phyloP scores from a whole-genome alignment of 2,797 vertebrate species.

The Hephaestus fuliginosus region DNA sequence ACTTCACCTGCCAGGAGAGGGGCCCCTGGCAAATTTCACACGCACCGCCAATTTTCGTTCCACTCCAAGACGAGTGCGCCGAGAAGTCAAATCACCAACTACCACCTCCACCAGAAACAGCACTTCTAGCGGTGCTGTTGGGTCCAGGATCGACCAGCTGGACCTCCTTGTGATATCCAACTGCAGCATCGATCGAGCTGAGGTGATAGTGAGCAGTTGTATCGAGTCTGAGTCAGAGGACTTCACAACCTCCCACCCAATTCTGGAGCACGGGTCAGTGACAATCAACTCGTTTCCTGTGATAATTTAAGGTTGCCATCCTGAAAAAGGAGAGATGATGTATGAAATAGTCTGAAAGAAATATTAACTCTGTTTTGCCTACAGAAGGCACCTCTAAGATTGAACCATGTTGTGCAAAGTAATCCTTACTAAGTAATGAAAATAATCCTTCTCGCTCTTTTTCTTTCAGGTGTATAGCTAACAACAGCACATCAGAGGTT shows the following conservation, averaged over 20 bases:
- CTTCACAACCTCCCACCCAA: conserved; percentile 26
- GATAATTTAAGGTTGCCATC: background rate
- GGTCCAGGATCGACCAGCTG: conserved; percentile 43
- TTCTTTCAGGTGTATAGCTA: conserved; percentile 68
- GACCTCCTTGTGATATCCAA: conserved; percentile 79
- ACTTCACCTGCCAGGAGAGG: conserved; percentile 67
- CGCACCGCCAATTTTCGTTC: background rate
- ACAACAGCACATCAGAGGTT: conserved; percentile 62
- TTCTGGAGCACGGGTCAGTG: conserved; percentile 79
- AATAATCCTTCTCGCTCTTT: background rate
- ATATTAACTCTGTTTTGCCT: conserved; percentile 14
- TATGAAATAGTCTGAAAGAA: background rate
- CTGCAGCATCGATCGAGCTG: conserved; percentile 42
- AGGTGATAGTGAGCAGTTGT: conserved; percentile 75
- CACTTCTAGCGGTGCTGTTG: rapidly evolving
- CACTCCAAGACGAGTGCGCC: background rate
- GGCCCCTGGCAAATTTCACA: conserved; percentile 58
- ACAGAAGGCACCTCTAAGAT: conserved; percentile 3
- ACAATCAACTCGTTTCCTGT: background rate
- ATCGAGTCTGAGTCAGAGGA: conserved; percentile 65
- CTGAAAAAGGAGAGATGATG: background rate
- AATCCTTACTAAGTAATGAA: no score
- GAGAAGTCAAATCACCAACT: background rate
- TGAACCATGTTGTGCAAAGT: background rate
- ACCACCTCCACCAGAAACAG: background rate